Evolutionary conservation across 2,888 invertebrate genomes (phyloP), one percentile per base, ranked within the genome.

Genomic region (Thecophora atra): DNA sequence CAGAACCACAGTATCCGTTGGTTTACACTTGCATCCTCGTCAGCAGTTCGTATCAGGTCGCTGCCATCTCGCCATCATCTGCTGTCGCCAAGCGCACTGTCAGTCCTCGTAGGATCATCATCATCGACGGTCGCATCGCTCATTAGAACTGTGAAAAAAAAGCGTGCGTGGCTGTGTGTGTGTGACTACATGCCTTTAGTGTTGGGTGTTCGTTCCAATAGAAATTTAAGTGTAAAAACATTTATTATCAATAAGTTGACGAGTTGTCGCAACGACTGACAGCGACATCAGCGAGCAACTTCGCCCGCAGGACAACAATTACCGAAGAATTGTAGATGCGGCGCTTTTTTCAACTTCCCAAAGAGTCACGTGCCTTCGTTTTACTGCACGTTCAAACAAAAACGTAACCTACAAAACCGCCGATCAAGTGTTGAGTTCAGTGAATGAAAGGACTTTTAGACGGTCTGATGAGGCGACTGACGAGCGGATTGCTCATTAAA

Each of bases 61-160:
- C 58, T 30, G 47, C 51, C 68, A 68, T 68, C 68, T 62, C 62
- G 62, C 62, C 62, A 47, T 63, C 51, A 70, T 70, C 70, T 58
- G 63, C 51, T 69, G 60, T 60, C 60, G 58, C 67, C 42, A 44
- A 24, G 37, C 68, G 47, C 19, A 19, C 17, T 44, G 70, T 62
- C 70, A 70, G 70, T 70, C 70, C 62, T 70, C 63, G 21, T 52
- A 70, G 70, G 70, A 63, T 62, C 70, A 70, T 70, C 70, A 63
- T 62, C 70, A 70, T 52, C 70, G 70, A 70, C 63, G 70, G 70
- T 70, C 37, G 63, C 37, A 30, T 65, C 58, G 26, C 42, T 21
- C 54, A n/a, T 30, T 54, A 21, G 15, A 42, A 56, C 21, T 24
- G 58, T 58, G 26, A 24, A 24, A 54, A n/a, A 54, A 13, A 21